Evolutionary conservation across 2,797 vertebrate species (phyloP).

Genomic region (Astyanax mexicanus): DNA sequence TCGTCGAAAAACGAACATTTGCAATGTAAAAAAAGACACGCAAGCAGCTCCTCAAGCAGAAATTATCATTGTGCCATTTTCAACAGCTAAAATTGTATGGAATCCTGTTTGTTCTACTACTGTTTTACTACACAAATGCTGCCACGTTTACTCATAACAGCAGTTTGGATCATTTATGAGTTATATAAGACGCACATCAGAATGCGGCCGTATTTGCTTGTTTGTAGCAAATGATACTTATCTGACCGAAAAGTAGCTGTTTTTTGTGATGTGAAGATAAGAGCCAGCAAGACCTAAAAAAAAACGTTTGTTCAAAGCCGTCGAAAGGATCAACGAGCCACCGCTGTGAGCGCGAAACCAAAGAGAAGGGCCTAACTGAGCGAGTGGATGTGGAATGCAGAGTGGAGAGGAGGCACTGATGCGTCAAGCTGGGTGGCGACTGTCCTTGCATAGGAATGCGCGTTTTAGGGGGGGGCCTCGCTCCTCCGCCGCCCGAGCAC

Average conservation of each 20-base stretch:
- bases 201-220: neutral
- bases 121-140: neutral
- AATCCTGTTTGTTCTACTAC: neutral
- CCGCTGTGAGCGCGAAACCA: slow-evolving; percentile 2
- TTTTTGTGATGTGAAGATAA: neutral
- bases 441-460: slow-evolving; percentile 38
- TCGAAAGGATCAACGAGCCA: neutral
- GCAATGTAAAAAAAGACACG: neutral
- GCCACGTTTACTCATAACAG: neutral
- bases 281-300: neutral
- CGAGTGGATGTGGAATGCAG: slow-evolving; percentile 8
- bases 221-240: neutral
- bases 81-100: neutral
- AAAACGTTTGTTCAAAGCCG: neutral
- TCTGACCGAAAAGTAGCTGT: neutral
- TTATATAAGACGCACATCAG: neutral
- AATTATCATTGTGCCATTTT: neutral
- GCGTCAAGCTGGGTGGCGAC: slow-evolving; percentile 31
- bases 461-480: slow-evolving; percentile 23
- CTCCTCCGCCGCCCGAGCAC: neutral
- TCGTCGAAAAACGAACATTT: no score
- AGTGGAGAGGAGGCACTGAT: slow-evolving; percentile 20
- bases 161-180: neutral
- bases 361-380: slow-evolving; percentile 14
- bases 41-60: no score